Evolutionary conservation across 2,797 vertebrate genomes (phyloP).

Genomic region (Poecilia picta): DNA sequence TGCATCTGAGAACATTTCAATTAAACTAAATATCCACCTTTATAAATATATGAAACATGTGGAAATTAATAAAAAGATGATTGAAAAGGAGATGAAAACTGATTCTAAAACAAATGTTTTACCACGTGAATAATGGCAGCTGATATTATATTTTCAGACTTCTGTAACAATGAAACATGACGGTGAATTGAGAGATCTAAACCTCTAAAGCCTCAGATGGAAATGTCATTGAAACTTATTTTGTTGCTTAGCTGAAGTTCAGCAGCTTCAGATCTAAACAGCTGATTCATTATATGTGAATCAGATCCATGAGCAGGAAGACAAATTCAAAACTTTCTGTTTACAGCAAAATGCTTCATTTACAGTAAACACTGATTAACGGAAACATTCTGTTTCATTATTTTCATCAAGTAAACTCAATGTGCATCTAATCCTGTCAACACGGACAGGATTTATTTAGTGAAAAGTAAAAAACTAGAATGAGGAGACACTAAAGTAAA

Average conservation of each 20-base stretch:
- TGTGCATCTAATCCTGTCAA: too few relatives aligned
- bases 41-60: neutral
- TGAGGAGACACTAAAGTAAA: too few relatives aligned
- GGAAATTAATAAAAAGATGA: too few relatives aligned
- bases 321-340: neutral
- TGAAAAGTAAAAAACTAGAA: too few relatives aligned
- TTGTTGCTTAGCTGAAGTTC: neutral
- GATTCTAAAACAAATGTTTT: neutral
- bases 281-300: neutral
- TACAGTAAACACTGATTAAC: neutral
- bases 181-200: neutral
- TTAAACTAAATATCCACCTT: neutral
- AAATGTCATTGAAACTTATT: too few relatives aligned
- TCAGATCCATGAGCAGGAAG: neutral
- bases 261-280: neutral
- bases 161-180: neutral
- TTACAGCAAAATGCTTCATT: neutral
- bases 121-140: neutral
- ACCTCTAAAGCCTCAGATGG: too few relatives aligned
- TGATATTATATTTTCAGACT: neutral
- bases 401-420: neutral
- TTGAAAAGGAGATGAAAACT: neutral
- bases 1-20: neutral
- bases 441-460: too few relatives aligned
- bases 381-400: neutral